Percentiles rank a stretch among this genome's conserved stretches.
phyloP scores from a whole-genome alignment of 2,113 vertebrate species.

The Laterallus jamaicensis region DNA sequence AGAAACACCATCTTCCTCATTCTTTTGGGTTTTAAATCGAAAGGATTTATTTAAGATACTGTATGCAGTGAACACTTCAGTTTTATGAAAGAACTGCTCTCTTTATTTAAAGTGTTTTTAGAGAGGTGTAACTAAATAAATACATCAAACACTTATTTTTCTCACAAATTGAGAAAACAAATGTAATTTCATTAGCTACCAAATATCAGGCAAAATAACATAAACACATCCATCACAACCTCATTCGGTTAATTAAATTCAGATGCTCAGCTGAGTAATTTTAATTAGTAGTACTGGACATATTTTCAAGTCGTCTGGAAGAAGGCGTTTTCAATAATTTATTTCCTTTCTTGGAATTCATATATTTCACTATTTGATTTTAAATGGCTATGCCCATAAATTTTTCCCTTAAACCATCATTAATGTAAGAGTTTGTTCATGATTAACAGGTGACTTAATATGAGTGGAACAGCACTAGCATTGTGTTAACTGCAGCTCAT shows the following conservation, averaged over 20 bases:
- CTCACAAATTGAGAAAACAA: neutral
- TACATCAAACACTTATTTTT: neutral
- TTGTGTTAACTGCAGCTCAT: neutral
- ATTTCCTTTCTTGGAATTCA: slow-evolving; percentile 35
- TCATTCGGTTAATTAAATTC: slow-evolving; percentile 50
- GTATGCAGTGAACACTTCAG: neutral
- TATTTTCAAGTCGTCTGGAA: slow-evolving; percentile 35
- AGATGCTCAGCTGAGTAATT: slow-evolving; percentile 31
- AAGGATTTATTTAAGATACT: neutral
- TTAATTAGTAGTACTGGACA: slow-evolving; percentile 37
- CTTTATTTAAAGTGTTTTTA: neutral
- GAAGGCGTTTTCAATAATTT: slow-evolving; percentile 45
- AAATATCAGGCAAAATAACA: slow-evolving; percentile 31
- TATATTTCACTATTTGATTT: slow-evolving; percentile 23
- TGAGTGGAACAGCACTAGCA: neutral
- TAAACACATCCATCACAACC: slow-evolving; percentile 42
- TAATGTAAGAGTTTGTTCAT: neutral
- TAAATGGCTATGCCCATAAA: neutral
- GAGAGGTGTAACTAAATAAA: neutral
- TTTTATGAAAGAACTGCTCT: neutral
- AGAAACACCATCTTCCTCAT: neutral
- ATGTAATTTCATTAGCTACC: neutral
- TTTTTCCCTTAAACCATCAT: neutral
- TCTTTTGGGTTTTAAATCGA: neutral
- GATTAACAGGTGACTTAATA: slow-evolving; percentile 2